Base-by-base conservation (phyloP, 2,113 vertebrate species). In the Cariama cristata region DNA sequence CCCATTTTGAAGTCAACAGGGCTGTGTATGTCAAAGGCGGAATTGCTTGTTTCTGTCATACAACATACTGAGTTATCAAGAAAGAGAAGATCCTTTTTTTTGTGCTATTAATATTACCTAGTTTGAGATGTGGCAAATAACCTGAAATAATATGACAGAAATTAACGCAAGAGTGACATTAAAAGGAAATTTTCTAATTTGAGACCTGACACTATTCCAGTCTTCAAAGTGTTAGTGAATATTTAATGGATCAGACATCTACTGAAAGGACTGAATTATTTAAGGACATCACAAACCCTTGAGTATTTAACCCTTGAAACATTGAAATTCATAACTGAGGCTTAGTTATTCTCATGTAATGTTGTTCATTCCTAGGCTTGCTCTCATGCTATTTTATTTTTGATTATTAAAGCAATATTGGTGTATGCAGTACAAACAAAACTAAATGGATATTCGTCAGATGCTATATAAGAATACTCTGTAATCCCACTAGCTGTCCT, bases 191-290 rank as follows among this genome's bases (percentile, higher is more conserved):
- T 89, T 97, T 96, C 95, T 91, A 94, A 87, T 96, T 96, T 97
- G 90, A 91, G 88, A 95, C 64, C 47, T 97, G 86, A 95, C 74
- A 90, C 38, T 53, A 58, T 96, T 96, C 69, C 50, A 82, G 42
- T 81, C 86, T 73, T 95, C 71, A 96, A 97, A 98, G 72, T 45
- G 55, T 77, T 96, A 86, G 83, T 96, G 86, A 97, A 96, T 97
- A 96, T 96, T 97, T 97, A 95, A 87, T 95, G 28, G 56, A 75
- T 94, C 85, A 62, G 38, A 91, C 56, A 90, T 93, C 76, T 91
- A 71, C 56, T 86, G n/a, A 85, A 94, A 96, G 73, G 60, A 58
- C 19, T 94, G 88, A 96, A 95, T 94, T 96, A 97, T 94, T 96
- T 89, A 96, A 97, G 75, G 74, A 33, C 40, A 85, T 84, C 88